A percentile compares a stretch with the other conserved stretches of the same genome.
phyloP scores from a whole-genome alignment of 2,888 invertebrate genomes.

The Clitarchus hookeri region DNA sequence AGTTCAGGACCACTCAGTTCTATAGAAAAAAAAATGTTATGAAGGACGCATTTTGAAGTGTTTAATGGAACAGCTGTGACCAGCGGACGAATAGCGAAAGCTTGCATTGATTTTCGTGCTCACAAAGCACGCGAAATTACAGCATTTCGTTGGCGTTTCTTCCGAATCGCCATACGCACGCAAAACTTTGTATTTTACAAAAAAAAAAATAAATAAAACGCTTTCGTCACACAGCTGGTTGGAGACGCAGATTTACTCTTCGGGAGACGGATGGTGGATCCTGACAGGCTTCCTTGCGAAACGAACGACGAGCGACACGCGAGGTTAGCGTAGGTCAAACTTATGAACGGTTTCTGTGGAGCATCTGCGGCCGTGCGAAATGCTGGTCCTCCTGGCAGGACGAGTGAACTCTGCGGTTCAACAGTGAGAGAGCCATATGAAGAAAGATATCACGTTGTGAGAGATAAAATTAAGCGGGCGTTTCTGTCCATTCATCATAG shows the following conservation, averaged over 20 bases:
- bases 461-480: background rate
- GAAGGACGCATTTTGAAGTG: background rate
- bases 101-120: background rate
- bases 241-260: background rate
- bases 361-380: too few species aligned
- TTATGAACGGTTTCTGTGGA: background rate
- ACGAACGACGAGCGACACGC: background rate
- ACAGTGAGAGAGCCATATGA: too few species aligned
- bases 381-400: too few species aligned
- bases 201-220: background rate
- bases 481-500: background rate
- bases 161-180: background rate
- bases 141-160: background rate
- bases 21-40: background rate
- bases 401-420: too few species aligned
- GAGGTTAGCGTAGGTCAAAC: background rate
- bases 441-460: background rate
- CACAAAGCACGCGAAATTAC: background rate
- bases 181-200: background rate
- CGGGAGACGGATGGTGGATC: background rate
- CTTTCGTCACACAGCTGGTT: background rate
- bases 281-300: background rate
- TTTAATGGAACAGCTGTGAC: background rate
- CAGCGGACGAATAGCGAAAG: background rate
- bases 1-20: background rate